Percentiles rank a stretch among this genome's conserved stretches.
These are phyloP conservation scores for Phortica okadai DNA, from an alignment of 2,888 invertebrate genomes.

Conservation along the genomic window DNA sequence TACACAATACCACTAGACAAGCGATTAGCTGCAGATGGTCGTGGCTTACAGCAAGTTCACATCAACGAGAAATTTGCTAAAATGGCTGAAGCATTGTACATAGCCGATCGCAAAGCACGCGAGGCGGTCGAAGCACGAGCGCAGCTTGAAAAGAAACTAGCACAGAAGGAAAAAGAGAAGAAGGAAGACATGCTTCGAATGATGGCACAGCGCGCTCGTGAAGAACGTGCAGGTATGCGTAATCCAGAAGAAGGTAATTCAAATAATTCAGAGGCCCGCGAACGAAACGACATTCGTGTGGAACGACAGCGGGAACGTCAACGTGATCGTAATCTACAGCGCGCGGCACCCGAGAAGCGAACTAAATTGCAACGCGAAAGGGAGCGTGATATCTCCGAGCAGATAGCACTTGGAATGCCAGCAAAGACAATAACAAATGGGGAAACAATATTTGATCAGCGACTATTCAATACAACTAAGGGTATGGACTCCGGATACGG, in stretches of 20 bases:
- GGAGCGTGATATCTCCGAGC: constrained; percentile 98
- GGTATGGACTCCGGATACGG: constrained; percentile 95
- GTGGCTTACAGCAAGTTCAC: constrained; percentile 97
- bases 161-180: constrained; percentile 98
- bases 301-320: constrained; percentile 95
- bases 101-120: constrained; percentile 97
- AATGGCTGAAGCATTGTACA: constrained; percentile 97
- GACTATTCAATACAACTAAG: constrained; percentile 94
- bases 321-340: constrained; percentile 92
- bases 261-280: constrained; percentile 80
- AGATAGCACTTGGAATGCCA: constrained; percentile 97
- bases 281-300: constrained; percentile 90
- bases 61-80: constrained; percentile 99
- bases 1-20: constrained; percentile 98
- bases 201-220: constrained; percentile 96
- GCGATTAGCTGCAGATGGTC: constrained; percentile 97
- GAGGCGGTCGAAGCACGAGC: constrained; percentile 98
- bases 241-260: constrained; percentile 76
- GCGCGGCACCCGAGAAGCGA: constrained; percentile 96
- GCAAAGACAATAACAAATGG: constrained; percentile 84
- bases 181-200: constrained; percentile 96
- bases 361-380: constrained; percentile 91
- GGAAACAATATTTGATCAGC: constrained; percentile 94
- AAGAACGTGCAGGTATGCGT: constrained; percentile 89
- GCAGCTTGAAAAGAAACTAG: constrained; percentile 95